Evolutionary conservation across 1,140 invertebrate genomes (phyloP).

Genomic region (Ganaspis sp.): DNA sequence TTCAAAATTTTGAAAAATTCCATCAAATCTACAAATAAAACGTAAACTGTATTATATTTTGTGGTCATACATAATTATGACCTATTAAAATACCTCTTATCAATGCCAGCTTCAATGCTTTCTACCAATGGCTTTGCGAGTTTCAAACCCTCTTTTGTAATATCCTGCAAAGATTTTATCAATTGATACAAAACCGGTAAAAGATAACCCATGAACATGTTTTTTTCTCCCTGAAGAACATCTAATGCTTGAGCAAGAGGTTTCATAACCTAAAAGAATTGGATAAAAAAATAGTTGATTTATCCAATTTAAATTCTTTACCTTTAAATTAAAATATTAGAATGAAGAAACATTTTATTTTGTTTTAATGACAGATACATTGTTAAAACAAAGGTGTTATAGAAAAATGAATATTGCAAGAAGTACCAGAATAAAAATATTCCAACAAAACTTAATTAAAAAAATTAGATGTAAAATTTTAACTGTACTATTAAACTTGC

Average conservation of each 20-base stretch:
- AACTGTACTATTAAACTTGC: too few relatives aligned
- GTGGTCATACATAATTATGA: too few relatives aligned
- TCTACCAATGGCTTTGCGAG: background rate
- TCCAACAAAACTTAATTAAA: background rate
- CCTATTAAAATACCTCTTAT: slow-evolving; percentile 11
- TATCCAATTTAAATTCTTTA: background rate
- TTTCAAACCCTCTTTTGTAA: slow-evolving; percentile 21
- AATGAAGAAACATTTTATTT: too few relatives aligned
- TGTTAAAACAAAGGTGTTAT: too few relatives aligned
- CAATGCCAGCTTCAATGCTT: slow-evolving; percentile 20
- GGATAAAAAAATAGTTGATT: slow-evolving; percentile 17
- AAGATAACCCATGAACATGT: slow-evolving; percentile 35
- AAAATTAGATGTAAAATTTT: background rate
- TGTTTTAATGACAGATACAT: too few relatives aligned
- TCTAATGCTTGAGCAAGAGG: slow-evolving; percentile 30
- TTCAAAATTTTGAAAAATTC: too few relatives aligned
- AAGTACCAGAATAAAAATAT: too few relatives aligned
- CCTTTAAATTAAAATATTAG: too few relatives aligned
- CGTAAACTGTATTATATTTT: too few relatives aligned
- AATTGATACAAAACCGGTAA: slow-evolving; percentile 10
- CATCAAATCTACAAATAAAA: too few relatives aligned
- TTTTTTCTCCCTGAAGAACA: slow-evolving; percentile 29
- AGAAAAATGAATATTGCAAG: background rate
- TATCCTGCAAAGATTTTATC: background rate
- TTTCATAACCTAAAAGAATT: slow-evolving; percentile 31